phyloP scores from a whole-genome alignment of 2,113 vertebrate genomes.

The Dascyllus trimaculatus region DNA sequence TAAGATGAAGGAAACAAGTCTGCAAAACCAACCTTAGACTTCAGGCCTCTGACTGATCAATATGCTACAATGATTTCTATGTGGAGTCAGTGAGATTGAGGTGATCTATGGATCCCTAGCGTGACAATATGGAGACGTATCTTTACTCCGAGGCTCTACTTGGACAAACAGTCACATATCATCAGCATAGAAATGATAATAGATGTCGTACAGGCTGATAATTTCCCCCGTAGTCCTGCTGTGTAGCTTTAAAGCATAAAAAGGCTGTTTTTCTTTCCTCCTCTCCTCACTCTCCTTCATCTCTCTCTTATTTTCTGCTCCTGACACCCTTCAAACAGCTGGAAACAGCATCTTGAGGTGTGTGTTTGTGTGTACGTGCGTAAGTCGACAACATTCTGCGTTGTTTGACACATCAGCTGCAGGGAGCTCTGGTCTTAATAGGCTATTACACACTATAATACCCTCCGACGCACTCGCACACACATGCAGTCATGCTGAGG shows the following conservation, averaged over 20 bases:
- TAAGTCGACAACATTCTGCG: constrained; percentile 40
- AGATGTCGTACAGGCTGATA: no score
- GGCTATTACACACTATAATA: constrained; percentile 72
- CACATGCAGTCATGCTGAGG: constrained; percentile 15
- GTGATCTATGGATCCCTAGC: no score
- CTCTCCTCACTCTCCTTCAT: not conserved
- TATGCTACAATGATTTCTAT: no score
- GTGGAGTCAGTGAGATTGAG: no score
- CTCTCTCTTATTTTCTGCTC: not conserved
- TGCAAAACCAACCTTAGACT: no score
- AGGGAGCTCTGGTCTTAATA: constrained; percentile 72
- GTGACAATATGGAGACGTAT: no score
- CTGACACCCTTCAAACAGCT: constrained; percentile 65
- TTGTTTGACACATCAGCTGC: constrained; percentile 71
- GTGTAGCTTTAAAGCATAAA: not conserved
- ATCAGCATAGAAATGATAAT: no score
- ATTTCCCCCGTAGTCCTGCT: no score
- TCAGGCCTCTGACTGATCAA: no score
- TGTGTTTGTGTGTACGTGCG: constrained; percentile 34
- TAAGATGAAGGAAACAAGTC: no score
- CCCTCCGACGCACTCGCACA: constrained; percentile 37
- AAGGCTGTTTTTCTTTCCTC: not conserved
- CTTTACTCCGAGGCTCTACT: no score
- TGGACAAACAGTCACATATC: no score
- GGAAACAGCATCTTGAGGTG: constrained; percentile 50